These are phyloP conservation scores for Ptilorrhoa leucosticta DNA, from an alignment of 2,113 vertebrate genomes.

Conservation along the genomic window DNA sequence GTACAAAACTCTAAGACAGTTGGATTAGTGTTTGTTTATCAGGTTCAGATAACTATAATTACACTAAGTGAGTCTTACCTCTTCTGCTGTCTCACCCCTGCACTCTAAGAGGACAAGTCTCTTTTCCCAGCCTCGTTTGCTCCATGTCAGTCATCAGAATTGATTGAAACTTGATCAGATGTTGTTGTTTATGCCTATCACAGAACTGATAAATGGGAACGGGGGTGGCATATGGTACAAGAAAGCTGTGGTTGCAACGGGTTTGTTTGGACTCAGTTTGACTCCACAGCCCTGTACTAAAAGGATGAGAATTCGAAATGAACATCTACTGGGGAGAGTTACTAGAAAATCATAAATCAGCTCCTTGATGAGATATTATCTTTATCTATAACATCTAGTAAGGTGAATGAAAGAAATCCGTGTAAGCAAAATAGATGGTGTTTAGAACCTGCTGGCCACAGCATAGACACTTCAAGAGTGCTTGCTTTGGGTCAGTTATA, in stretches of 20 bases:
- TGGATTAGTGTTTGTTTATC: neutral
- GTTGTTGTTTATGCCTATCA: neutral
- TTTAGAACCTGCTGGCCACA: neutral
- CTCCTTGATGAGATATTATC: neutral
- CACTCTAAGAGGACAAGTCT: neutral
- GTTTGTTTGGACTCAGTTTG: neutral
- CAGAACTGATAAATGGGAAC: rapidly evolving
- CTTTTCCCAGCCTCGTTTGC: neutral
- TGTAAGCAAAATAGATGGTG: neutral
- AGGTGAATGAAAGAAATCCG: neutral
- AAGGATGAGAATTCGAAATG: neutral
- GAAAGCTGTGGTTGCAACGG: neutral
- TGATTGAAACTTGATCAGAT: neutral
- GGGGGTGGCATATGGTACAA: neutral
- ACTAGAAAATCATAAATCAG: neutral
- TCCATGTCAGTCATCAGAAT: neutral
- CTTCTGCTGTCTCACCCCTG: neutral
- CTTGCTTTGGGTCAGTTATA: neutral
- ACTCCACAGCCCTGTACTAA: neutral
- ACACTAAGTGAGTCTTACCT: neutral
- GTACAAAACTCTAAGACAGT: neutral
- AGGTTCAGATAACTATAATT: neutral
- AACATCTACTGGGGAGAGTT: rapidly evolving
- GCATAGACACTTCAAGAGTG: neutral
- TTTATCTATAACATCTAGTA: neutral